Percentiles rank a stretch among this genome's conserved stretches.
Conservation (phyloP, 2,888 invertebrate genomes). For the Notodonta dromedarius region DNA sequence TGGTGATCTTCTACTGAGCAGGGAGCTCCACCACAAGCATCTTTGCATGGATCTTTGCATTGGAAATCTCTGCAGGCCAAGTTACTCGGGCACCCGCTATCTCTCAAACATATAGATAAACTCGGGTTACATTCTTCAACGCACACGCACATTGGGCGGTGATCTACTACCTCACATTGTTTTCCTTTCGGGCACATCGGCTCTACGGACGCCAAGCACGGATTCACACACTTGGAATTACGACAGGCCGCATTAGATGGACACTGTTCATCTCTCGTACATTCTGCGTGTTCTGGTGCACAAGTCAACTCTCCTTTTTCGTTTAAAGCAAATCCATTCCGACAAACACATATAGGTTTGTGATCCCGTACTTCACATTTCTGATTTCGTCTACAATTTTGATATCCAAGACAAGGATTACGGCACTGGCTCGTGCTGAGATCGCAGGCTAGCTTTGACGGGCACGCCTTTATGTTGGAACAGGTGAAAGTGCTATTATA, state of each 20-base stretch:
- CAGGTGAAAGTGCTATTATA: slow-evolving; percentile 86
- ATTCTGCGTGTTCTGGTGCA: slow-evolving; percentile 92
- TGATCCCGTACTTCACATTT: slow-evolving; percentile 95
- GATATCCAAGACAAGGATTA: slow-evolving; percentile 90
- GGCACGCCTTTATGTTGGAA: slow-evolving; percentile 88
- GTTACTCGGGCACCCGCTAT: slow-evolving; percentile 93
- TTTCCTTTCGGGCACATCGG: slow-evolving; percentile 92
- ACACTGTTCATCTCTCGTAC: slow-evolving; percentile 92
- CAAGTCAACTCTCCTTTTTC: slow-evolving; percentile 94
- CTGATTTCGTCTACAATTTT: slow-evolving; percentile 91
- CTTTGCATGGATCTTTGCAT: slow-evolving; percentile 95
- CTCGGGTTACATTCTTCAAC: slow-evolving; percentile 94
- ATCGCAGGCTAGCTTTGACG: slow-evolving; percentile 90
- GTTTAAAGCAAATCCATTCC: slow-evolving; percentile 94
- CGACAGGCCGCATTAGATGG: slow-evolving; percentile 94
- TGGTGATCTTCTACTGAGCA: slow-evolving; percentile 98
- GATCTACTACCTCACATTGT: slow-evolving; percentile 94
- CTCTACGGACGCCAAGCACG: slow-evolving; percentile 88
- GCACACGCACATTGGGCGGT: slow-evolving; percentile 94
- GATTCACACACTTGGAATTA: slow-evolving; percentile 93
- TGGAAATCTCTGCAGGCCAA: slow-evolving; percentile 94
- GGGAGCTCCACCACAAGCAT: slow-evolving; percentile 94
- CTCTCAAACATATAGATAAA: slow-evolving; percentile 94
- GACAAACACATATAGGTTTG: slow-evolving; percentile 93
- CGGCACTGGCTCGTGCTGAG: slow-evolving; percentile 88